Evolutionary conservation across 1,140 invertebrate species (phyloP).

Genomic region (Orchestia grillus): DNA sequence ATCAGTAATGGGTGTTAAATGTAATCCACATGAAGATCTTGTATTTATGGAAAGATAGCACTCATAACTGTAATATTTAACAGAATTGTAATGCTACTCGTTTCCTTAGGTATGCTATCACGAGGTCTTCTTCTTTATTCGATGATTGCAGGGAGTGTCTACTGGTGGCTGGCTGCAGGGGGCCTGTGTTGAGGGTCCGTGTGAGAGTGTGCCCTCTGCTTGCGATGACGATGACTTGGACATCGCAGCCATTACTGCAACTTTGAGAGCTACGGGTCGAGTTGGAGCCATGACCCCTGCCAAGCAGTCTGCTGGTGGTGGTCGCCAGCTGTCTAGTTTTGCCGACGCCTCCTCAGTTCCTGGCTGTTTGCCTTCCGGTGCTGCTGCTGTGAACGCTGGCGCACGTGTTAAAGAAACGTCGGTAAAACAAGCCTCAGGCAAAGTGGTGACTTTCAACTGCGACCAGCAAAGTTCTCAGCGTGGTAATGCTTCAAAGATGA

Average conservation of each 20-base stretch:
- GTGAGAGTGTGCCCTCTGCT: background rate
- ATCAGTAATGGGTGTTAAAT: too few relatives aligned
- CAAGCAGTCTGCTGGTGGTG: background rate
- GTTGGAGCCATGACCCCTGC: background rate
- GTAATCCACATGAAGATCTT: too few relatives aligned
- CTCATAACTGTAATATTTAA: too few relatives aligned
- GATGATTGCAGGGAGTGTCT: background rate
- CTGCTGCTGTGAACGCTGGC: background rate
- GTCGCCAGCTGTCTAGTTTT: background rate
- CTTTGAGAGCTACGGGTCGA: background rate
- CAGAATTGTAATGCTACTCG: too few relatives aligned
- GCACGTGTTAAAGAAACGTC: background rate
- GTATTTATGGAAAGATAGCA: too few relatives aligned
- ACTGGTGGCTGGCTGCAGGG: background rate
- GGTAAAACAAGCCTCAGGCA: background rate
- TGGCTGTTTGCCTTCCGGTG: background rate
- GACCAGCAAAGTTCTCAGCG: background rate
- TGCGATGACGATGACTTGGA: background rate
- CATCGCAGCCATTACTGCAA: background rate
- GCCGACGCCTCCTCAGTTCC: background rate
- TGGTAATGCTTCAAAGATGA: background rate
- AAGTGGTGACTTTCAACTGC: conserved; percentile 34
- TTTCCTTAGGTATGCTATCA: too few relatives aligned
- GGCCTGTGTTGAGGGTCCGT: background rate
- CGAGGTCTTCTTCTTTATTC: background rate